Conservation (phyloP, 2,888 invertebrate genomes). For the Nymphalis polychloros region DNA sequence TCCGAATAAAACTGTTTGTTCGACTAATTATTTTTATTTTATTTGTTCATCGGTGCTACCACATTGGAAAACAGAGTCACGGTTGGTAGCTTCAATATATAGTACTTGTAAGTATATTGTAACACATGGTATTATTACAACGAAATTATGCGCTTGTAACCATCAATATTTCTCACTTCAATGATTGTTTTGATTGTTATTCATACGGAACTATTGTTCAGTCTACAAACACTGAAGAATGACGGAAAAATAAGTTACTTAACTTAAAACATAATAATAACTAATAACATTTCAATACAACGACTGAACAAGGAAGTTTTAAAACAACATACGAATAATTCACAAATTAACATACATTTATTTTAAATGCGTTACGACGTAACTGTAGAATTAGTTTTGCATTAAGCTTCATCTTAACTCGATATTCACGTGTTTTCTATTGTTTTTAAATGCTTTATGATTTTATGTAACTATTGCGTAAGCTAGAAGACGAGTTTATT, state of each 20-base stretch:
- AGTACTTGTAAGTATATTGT: slow-evolving; percentile 19
- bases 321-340: slow-evolving; percentile 8
- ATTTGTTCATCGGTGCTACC: slow-evolving; percentile 22
- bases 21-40: neutral
- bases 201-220: slow-evolving; percentile 13
- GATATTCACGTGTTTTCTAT: slow-evolving; percentile 22
- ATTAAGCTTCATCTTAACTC: slow-evolving; percentile 7
- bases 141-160: slow-evolving; percentile 35
- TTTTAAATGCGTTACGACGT: slow-evolving; percentile 1
- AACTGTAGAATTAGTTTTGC: slow-evolving; percentile 9
- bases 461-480: slow-evolving; percentile 51
- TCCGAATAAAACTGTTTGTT: neutral
- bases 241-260: neutral
- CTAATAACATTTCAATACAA: neutral
- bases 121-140: slow-evolving; percentile 21
- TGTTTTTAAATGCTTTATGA: slow-evolving; percentile 23
- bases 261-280: neutral
- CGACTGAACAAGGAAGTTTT: neutral
- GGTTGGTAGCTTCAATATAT: slow-evolving; percentile 26
- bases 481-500: slow-evolving; percentile 26
- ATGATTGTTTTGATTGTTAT: slow-evolving; percentile 24
- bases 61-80: slow-evolving; percentile 29
- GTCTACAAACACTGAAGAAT: slow-evolving; percentile 3
- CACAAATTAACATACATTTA: slow-evolving; percentile 13
- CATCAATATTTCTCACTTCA: slow-evolving; percentile 30